Base-by-base conservation (phyloP, 2,113 vertebrate species). In the Tenebrosternarchus preto region DNA sequence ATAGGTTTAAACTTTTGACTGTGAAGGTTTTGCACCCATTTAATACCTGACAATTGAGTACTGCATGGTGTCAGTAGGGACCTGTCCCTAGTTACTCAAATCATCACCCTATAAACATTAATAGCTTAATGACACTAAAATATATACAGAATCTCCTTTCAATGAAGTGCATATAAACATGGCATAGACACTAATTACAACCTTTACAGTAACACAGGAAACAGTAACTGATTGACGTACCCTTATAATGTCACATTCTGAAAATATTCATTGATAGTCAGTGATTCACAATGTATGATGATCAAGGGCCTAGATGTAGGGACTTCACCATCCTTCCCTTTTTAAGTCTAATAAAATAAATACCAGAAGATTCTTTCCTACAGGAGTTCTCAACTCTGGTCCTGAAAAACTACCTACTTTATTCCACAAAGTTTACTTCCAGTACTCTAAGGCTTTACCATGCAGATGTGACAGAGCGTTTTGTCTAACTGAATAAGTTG, bases 151-250 rank as follows among this genome's bases (percentile, higher is more conserved):
- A 33, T 60, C 29, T 39, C 0, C 50, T 77, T 27, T 20, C 3
- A 31, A 6, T 20, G 24, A 15, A 74, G 69, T 63, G 20, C 43
- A 66, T 15, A 3, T 64, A 73, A 25, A 61, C n/a, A 73, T 29
- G 69, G 24, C 46, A 72, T 19, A 72, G 29, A 2, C 2, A n/a
- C 5, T 29, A 50, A 15, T 55, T 25, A 20, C 24, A 50, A 71
- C 33, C 53, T 66, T 64, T 80, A 53, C 74, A 71, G n/a, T 53
- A 77, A 78, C 29, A 68, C 22, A 69, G 33, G 57, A 70, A 46
- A 64, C 31, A 66, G 59, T 31, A 46, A 43, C 27, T 56, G 5
- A 43, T 63, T 27, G 59, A 63, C 11, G 24, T 78, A 72, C 20
- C 16, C 17, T 15, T 24, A 25, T 57, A 80, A 16, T 73, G 29